These are phyloP conservation scores for Ia io DNA, from an alignment of 2,113 vertebrate species.

Conservation along the genomic window DNA sequence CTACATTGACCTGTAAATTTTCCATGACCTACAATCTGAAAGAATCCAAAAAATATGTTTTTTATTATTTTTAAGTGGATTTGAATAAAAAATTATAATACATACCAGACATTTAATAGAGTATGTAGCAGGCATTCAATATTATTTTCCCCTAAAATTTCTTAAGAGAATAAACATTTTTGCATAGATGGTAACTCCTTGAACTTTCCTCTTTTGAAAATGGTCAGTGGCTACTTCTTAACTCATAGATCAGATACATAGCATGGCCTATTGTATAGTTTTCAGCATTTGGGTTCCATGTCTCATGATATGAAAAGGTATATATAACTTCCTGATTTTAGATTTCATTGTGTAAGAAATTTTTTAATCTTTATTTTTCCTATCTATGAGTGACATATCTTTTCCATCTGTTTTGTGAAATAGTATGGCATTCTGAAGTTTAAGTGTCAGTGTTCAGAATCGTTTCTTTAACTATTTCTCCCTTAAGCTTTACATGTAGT, in stretches of 20 bases:
- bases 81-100: conserved; percentile 20
- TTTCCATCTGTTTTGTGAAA: not conserved
- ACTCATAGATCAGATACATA: not conserved
- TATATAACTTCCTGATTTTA: not conserved
- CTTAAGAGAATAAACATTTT: conserved; percentile 20
- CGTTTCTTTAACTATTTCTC: conserved; percentile 34
- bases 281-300: conserved; percentile 17
- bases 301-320: not conserved
- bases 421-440: conserved; percentile 30
- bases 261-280: not conserved
- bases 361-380: conserved; percentile 37
- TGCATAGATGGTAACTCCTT: not conserved
- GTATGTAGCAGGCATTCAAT: not conserved
- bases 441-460: not conserved
- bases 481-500: not conserved
- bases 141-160: not conserved
- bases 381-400: not conserved
- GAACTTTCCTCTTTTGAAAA: not conserved
- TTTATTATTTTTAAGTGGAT: conserved; percentile 29
- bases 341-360: not conserved
- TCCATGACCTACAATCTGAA: not conserved
- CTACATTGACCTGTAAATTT: not conserved
- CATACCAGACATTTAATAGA: not conserved
- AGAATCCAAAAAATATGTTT: not conserved
- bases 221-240: not conserved